Evolutionary conservation across 2,888 invertebrate genomes (phyloP).

Genomic region (Protonemura montana): DNA sequence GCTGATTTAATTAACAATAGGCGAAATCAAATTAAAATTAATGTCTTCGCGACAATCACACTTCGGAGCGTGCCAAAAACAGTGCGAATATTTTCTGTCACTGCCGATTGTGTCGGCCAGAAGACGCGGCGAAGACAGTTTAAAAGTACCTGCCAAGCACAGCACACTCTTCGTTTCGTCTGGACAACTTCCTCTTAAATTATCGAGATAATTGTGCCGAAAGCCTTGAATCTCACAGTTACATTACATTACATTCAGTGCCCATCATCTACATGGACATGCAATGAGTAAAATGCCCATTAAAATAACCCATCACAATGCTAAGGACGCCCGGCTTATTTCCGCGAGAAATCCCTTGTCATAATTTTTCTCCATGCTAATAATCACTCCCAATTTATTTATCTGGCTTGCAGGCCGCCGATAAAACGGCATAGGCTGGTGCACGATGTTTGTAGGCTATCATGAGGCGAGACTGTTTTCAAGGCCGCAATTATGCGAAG

Average conservation of each 20-base stretch:
- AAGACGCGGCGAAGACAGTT: background rate
- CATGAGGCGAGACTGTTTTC: background rate
- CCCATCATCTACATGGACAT: background rate
- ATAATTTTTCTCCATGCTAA: background rate
- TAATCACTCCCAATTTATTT: background rate
- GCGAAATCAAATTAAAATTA: conserved; percentile 12
- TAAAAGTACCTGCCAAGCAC: background rate
- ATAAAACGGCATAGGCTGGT: no score
- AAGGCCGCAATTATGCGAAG: conserved; percentile 27
- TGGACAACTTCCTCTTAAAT: conserved; percentile 21
- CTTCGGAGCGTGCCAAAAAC: background rate
- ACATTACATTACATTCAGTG: background rate
- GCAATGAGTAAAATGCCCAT: background rate
- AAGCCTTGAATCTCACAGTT: background rate
- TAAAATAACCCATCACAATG: background rate
- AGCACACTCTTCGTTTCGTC: background rate
- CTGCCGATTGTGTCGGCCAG: background rate
- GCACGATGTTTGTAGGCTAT: conserved; percentile 36
- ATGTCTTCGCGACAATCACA: background rate
- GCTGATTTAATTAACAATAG: conserved; percentile 7
- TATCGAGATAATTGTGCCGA: background rate
- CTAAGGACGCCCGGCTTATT: background rate
- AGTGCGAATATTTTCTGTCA: background rate
- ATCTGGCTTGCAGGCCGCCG: background rate
- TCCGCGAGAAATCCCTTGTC: background rate